Conservation (phyloP, 2,797 vertebrate species). For the Acrossocheilus fasciatus region DNA sequence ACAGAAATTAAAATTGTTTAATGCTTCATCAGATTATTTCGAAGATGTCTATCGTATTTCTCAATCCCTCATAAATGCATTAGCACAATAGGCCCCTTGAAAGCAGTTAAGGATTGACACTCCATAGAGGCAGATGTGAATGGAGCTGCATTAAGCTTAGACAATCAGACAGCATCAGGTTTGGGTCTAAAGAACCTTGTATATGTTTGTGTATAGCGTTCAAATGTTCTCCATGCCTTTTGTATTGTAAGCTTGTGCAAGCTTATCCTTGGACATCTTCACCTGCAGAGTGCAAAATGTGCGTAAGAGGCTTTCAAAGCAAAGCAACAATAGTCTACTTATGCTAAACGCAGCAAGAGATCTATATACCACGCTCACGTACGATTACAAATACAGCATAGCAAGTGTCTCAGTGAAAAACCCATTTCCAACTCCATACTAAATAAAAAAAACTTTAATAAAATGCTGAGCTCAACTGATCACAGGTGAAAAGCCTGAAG, state of each 20-base stretch:
- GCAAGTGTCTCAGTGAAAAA: constrained; percentile 8
- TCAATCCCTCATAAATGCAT: constrained; percentile 77
- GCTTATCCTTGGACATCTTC: constrained; percentile 38
- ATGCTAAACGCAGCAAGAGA: not conserved
- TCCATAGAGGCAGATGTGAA: constrained; percentile 57
- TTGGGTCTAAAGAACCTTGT: constrained; percentile 29
- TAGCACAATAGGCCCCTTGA: constrained; percentile 73
- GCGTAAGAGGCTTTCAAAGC: constrained; percentile 25
- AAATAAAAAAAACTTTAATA: constrained; percentile 63
- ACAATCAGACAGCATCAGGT: constrained; percentile 60
- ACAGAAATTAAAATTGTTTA: constrained; percentile 71
- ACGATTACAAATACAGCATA: constrained; percentile 29
- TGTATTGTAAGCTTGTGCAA: constrained; percentile 15
- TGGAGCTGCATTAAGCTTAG: constrained; percentile 39
- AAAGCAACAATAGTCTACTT: constrained; percentile 22
- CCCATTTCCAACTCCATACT: constrained; percentile 46
- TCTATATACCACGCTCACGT: not conserved
- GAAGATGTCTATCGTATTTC: constrained; percentile 75
- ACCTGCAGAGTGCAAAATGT: constrained; percentile 35
- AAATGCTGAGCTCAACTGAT: constrained; percentile 71
- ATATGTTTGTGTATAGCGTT: not conserved
- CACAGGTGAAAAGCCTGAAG: constrained; percentile 67
- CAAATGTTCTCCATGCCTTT: not conserved
- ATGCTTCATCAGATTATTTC: constrained; percentile 79
- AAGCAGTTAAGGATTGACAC: constrained; percentile 72